Evolutionary conservation across 2,888 invertebrate genomes (phyloP).

Genomic region (Brachyptera putata): DNA sequence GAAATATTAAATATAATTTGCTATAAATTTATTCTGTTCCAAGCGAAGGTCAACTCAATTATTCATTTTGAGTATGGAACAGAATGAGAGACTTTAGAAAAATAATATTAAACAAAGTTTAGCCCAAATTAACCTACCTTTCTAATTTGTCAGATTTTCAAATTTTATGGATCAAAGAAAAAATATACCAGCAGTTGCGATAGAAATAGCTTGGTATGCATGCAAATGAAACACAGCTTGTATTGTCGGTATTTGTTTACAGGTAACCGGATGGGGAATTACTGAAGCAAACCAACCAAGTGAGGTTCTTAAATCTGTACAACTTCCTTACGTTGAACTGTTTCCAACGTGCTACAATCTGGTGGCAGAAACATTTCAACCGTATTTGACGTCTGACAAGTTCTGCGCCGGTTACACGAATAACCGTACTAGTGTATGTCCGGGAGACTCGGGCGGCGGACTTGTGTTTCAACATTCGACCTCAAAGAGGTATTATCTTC

Average conservation of each 20-base stretch:
- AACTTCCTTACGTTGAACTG: conserved; percentile 40
- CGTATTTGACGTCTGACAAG: conserved; percentile 42
- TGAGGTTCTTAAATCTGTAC: conserved; percentile 39
- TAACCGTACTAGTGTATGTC: conserved; percentile 40
- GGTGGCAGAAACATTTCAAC: conserved; percentile 37
- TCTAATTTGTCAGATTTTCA: no score
- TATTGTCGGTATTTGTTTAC: background rate
- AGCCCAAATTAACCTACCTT: no score
- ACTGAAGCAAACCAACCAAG: conserved; percentile 39
- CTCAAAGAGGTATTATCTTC: conserved; percentile 36
- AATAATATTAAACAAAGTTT: no score
- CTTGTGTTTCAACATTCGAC: conserved; percentile 32
- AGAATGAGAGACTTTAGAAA: no score
- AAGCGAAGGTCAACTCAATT: no score
- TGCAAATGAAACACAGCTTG: no score
- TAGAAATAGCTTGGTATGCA: no score
- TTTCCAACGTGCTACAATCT: conserved; percentile 37
- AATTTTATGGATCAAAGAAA: no score
- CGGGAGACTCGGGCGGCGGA: conserved; percentile 38
- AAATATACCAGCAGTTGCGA: no score
- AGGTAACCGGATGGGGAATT: conserved; percentile 43
- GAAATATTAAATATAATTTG: no score
- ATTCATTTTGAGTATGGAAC: no score
- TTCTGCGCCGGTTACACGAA: conserved; percentile 46
- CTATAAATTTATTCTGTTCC: no score